A percentile compares a stretch with the other conserved stretches of the same genome.
Conservation (phyloP, 2,113 vertebrate species). For the Siniperca knerii region DNA sequence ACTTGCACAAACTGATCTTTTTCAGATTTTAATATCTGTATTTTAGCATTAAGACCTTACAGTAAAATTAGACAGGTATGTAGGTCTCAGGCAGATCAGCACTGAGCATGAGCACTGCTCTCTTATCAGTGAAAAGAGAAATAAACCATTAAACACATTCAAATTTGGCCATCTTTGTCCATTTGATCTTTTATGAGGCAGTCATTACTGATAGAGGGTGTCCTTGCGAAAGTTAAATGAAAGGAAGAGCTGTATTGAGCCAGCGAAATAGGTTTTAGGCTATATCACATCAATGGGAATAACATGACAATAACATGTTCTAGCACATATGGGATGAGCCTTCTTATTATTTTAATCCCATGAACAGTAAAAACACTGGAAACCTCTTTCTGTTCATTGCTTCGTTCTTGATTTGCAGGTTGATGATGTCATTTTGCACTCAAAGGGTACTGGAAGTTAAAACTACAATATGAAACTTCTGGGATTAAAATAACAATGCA, state of each 20-base stretch:
- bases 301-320: not conserved
- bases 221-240: not conserved
- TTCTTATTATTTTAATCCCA: constrained; percentile 1
- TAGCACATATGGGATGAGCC: not conserved
- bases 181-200: not conserved
- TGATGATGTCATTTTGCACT: not conserved
- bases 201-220: not conserved
- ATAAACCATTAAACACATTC: not conserved
- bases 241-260: not conserved
- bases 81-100: not conserved
- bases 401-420: not conserved
- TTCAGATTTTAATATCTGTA: not conserved
- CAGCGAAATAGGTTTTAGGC: not conserved
- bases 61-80: not conserved
- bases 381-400: not conserved
- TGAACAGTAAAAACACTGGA: not conserved
- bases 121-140: not conserved
- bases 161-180: not conserved
- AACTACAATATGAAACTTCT: not conserved
- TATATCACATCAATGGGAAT: not conserved
- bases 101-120: not conserved
- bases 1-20: not conserved
- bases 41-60: not conserved
- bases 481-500: not conserved
- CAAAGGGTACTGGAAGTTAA: not conserved